phyloP scores from a whole-genome alignment of 2,888 invertebrate species.

The Agrochola circellaris region DNA sequence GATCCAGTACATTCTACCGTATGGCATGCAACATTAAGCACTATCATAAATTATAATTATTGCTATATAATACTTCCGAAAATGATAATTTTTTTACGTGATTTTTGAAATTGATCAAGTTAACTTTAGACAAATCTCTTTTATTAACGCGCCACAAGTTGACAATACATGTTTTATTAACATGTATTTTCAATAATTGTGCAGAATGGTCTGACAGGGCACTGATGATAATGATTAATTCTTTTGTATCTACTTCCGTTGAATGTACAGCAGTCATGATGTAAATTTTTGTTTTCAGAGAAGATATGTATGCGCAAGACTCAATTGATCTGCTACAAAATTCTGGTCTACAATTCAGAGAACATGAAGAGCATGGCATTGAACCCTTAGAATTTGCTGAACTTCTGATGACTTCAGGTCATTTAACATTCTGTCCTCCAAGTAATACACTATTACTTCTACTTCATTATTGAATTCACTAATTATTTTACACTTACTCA shows the following conservation, averaged over 20 bases:
- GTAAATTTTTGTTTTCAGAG: conserved; percentile 89
- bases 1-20: too few relatives aligned
- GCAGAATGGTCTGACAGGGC: too few relatives aligned
- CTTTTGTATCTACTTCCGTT: not conserved
- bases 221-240: not conserved
- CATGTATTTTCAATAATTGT: too few relatives aligned
- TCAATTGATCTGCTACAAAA: conserved; percentile 99
- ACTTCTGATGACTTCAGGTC: conserved; percentile 98
- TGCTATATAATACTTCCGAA: too few relatives aligned
- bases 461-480: not conserved
- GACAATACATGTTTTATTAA: too few relatives aligned
- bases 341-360: conserved; percentile 99
- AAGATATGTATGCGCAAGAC: conserved; percentile 99
- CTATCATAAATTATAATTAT: too few relatives aligned
- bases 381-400: conserved; percentile 99
- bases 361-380: conserved; percentile 99
- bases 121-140: too few relatives aligned
- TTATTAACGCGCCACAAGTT: too few relatives aligned
- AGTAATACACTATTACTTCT: not conserved
- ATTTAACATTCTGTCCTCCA: conserved; percentile 18
- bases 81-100: too few relatives aligned
- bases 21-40: too few relatives aligned
- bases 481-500: conserved; percentile 1
- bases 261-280: not conserved
- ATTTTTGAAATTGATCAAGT: too few relatives aligned